These are phyloP conservation scores for Trypoxylon attenuatum DNA, from an alignment of 2,888 invertebrate species.

Conservation along the genomic window DNA sequence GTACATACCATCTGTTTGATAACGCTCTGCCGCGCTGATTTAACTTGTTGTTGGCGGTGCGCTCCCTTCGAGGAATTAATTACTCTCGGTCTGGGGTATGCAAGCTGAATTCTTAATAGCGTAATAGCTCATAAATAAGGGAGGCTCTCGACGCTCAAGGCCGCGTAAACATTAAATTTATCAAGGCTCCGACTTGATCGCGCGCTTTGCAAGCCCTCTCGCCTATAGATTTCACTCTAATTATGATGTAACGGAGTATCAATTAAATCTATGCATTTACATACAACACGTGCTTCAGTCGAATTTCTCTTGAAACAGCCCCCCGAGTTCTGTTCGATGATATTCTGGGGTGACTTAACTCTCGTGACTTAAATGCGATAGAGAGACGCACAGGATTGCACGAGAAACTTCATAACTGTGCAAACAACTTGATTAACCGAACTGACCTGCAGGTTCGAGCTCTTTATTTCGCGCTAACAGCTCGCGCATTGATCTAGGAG, in stretches of 20 bases:
- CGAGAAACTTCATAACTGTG: no score
- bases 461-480: no score
- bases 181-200: not conserved
- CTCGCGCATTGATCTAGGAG: not conserved
- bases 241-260: not conserved
- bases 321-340: no score
- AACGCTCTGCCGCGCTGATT: not conserved
- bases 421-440: no score
- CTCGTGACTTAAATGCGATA: no score
- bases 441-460: no score
- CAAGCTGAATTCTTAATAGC: not conserved
- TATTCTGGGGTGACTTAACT: no score
- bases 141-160: not conserved
- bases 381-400: no score
- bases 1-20: not conserved
- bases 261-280: not conserved
- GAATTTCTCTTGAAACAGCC: no score
- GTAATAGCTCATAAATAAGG: not conserved
- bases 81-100: not conserved
- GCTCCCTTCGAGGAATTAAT: conserved; percentile 17
- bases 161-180: not conserved
- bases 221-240: not conserved
- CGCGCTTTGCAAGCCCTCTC: not conserved
- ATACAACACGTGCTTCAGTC: not conserved
- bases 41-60: not conserved